Evolutionary conservation across 1,140 invertebrate species (phyloP), one percentile per base, ranked within the genome.

Genomic region (Neotoxoptera formosana): DNA sequence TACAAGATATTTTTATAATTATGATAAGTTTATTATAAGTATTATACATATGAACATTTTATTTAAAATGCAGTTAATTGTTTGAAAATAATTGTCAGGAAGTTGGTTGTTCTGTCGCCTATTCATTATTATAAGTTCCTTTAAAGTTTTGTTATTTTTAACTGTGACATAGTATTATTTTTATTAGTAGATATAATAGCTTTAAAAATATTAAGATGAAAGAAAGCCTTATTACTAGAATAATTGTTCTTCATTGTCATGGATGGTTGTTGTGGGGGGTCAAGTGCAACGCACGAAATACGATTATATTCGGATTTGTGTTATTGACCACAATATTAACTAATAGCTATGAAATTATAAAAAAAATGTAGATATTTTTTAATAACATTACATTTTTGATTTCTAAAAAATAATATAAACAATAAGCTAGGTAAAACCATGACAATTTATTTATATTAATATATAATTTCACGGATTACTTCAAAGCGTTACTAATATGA

Each of bases 291-390:
- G 90, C 60, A 81, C 90, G 90, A 91, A 76, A n/a, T 81, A 36
- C 90, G 60, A 91, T 91, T 81, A 91, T 48, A 48, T 2, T 76
- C 56, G 36, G 30, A 91, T 76, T 81, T 81, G 45, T 25, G 81
- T 91, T 48, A 41, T 60, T 34, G 51, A 56, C 88, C 51, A 60
- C 9, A 90, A 41, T 60, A 30, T 90, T 56, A 41, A 90, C 87
- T 88, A 88, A 88, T 88, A 90, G 21, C 47, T 90, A 56, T 34
- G 21, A 90, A 90, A 90, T 90, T 56, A 89, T 53, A 88, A 88
- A 87, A 87, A 41, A n/a, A 48, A 48, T 48, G 21, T 34, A 34
- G 25, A 25, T 51, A 53, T 88, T 88, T 87, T 88, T 48, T 34
- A 51, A 30, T 76, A 76, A 30, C 17, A 17, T 76, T 76, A 76